Conservation (phyloP, 2,888 invertebrate species). For the Anodontia alba region DNA sequence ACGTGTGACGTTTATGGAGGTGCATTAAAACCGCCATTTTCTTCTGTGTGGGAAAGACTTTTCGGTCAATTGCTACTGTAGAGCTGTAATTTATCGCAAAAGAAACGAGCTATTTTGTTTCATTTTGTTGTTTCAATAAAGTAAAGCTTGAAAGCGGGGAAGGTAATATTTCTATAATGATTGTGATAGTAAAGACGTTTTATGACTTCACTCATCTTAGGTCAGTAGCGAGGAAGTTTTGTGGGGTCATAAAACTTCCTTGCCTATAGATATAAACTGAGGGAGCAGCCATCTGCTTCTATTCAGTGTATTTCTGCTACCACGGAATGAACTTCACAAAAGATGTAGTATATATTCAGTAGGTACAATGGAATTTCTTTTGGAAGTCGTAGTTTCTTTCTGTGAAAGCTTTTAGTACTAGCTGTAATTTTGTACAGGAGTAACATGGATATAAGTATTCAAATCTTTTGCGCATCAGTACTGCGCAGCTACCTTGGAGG, state of each 20-base stretch:
- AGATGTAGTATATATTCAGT: no score
- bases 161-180: constrained; percentile 75
- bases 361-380: no score
- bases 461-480: no score
- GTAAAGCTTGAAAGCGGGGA: constrained; percentile 60
- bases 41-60: constrained; percentile 4
- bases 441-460: no score
- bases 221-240: constrained; percentile 55
- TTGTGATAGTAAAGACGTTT: constrained; percentile 64
- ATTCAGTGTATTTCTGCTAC: neutral
- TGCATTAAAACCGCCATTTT: constrained; percentile 17
- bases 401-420: no score
- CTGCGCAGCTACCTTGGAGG: no score
- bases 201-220: constrained; percentile 56
- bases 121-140: constrained; percentile 61
- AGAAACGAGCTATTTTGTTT: constrained; percentile 60
- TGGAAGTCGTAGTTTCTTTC: no score
- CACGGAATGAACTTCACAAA: neutral
- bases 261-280: constrained; percentile 52
- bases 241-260: constrained; percentile 64
- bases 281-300: constrained; percentile 25
- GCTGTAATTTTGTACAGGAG: no score
- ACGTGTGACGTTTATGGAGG: constrained; percentile 1
- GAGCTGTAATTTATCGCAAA: constrained; percentile 58
- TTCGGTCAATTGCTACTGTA: constrained; percentile 62